Evolutionary conservation across 2,888 invertebrate genomes (phyloP), one percentile per base, ranked within the genome.

Genomic region (Candidula unifasciata): DNA sequence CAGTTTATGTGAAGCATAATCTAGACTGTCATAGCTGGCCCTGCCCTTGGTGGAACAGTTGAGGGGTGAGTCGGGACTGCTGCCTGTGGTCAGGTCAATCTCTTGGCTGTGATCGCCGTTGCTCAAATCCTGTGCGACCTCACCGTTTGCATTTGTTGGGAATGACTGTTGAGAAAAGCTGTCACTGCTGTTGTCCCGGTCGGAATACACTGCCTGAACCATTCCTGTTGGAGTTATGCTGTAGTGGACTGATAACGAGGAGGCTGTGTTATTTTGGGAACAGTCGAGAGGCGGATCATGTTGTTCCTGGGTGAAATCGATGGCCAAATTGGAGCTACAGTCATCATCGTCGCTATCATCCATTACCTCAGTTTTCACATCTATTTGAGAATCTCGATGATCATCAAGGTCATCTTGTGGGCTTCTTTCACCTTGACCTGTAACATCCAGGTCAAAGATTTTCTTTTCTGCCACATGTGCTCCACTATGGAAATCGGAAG

Each of bases 131-230:
- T 54, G 60, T 0, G 71, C 69, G 13, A 64, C 64, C 13, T 66
- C 78, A 52, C 81, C 78, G 44, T 85, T 82, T 74, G 73, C 54
- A 27, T 82, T 71, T 35, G 73, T 52, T 35, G 83, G 77, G 80
- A 83, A 77, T 64, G 83, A 83, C 71, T 86, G 83, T 30, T 73
- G 83, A 13, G 83, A 78, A 24, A 80, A 81, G 54, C 86, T 86
- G 35, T 86, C 85, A 73, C 80, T 86, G 54, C 83, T 83, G 71
- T 79, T 73, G 8, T 84, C 86, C 60, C 78, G 37, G 54, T 83
- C 85, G 1, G 83, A 83, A 77, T 68, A 74, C 8, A 52, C 82
- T 3, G 82, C 44, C 16, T 79, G 85, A 8, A 35, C 71, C 16
- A 35, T 33, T 21, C 24, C 54, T 24, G 52, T 35, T 54, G 60